Percentiles rank a stretch among this genome's conserved stretches.
These are phyloP conservation scores for Anagrus nilaparvatae DNA, from an alignment of 1,140 invertebrate species.

Conservation along the genomic window DNA sequence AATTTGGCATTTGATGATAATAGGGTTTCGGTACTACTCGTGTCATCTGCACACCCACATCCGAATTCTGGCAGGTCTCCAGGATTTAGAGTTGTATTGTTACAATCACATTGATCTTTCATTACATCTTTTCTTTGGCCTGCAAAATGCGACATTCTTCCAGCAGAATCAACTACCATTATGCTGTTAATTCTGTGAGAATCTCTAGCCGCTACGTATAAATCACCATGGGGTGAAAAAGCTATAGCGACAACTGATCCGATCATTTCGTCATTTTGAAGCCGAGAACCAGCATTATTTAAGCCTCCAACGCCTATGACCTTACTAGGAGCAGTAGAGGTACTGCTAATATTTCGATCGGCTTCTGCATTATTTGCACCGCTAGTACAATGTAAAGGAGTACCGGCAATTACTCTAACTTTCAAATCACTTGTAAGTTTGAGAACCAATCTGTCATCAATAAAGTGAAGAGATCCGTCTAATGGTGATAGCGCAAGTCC, in stretches of 20 bases:
- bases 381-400: slow-evolving; percentile 71
- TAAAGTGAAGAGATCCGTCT: slow-evolving; percentile 88
- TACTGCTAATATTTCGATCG: slow-evolving; percentile 18
- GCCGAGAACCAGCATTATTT: slow-evolving; percentile 18
- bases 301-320: too few relatives aligned
- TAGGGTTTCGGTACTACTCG: slow-evolving; percentile 67
- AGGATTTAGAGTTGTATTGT: slow-evolving; percentile 30
- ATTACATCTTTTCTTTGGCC: slow-evolving; percentile 55
- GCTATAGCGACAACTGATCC: slow-evolving; percentile 74
- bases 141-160: slow-evolving; percentile 74
- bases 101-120: slow-evolving; percentile 36
- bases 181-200: slow-evolving; percentile 82
- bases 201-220: slow-evolving; percentile 90
- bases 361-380: slow-evolving; percentile 28
- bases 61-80: slow-evolving; percentile 46
- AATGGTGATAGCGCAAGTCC: slow-evolving; percentile 75
- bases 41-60: slow-evolving; percentile 53
- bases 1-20: slow-evolving; percentile 84
- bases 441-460: slow-evolving; percentile 87
- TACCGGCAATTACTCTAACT: slow-evolving; percentile 81
- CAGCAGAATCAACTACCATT: slow-evolving; percentile 68
- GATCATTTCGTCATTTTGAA: slow-evolving; percentile 46
- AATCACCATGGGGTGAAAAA: slow-evolving; percentile 84
- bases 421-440: slow-evolving; percentile 87
- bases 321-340: slow-evolving; percentile 14